These are phyloP conservation scores for Acanthis flammea DNA, from an alignment of 2,797 vertebrate species.

Conservation along the genomic window DNA sequence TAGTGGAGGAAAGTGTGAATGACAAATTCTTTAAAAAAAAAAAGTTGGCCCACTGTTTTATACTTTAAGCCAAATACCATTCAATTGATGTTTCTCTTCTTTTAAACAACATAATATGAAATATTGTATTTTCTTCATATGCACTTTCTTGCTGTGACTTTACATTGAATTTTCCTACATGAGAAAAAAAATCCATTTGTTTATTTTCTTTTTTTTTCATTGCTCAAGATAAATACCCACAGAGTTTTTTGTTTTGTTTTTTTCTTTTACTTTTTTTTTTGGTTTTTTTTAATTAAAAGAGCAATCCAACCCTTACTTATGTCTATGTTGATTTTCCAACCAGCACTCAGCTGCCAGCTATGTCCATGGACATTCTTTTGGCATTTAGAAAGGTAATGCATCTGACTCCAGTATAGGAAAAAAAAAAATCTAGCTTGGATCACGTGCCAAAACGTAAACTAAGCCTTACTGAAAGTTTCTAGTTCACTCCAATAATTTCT, in stretches of 20 bases:
- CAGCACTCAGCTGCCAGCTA: conserved; percentile 7
- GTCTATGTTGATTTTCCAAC: conserved; percentile 57
- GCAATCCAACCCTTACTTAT: conserved; percentile 59
- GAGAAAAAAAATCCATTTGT: background rate
- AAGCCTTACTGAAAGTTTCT: conserved; percentile 41
- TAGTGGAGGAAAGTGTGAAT: conserved; percentile 64
- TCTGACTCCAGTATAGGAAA: background rate
- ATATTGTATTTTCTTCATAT: conserved; percentile 11
- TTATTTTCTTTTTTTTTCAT: background rate
- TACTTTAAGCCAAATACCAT: conserved; percentile 36
- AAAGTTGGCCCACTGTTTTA: conserved; percentile 36
- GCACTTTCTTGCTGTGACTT: background rate
- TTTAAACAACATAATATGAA: background rate
- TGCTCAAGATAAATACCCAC: conserved; percentile 59
- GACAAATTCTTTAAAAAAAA: background rate
- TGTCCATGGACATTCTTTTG: conserved; percentile 52
- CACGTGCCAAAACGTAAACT: conserved; percentile 61
- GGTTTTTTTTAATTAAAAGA: conserved; percentile 46
- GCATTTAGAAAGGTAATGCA: conserved; percentile 65
- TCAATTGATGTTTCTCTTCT: conserved; percentile 18
- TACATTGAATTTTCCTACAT: background rate
- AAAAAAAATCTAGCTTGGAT: conserved; percentile 44
- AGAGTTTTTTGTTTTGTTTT: background rate
- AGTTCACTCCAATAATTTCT: conserved; percentile 24
- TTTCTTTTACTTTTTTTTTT: background rate